phyloP scores from a whole-genome alignment of 2,113 vertebrate genomes.

The Chinchilla lanigera region DNA sequence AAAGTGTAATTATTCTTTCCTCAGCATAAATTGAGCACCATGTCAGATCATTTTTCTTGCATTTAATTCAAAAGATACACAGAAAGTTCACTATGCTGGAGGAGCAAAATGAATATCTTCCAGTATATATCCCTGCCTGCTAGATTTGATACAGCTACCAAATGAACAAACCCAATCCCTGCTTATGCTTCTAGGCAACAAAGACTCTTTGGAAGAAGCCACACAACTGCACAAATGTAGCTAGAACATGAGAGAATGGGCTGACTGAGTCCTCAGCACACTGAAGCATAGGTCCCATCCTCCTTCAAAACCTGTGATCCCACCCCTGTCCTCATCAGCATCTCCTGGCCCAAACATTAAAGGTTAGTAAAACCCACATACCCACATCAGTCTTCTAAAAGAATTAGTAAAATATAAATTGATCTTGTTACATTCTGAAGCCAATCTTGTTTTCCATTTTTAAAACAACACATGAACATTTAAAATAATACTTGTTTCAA shows the following conservation, averaged over 20 bases:
- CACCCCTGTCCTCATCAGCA: background rate
- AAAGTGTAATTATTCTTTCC: conserved; percentile 12
- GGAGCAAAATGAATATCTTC: background rate
- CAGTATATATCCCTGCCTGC: background rate
- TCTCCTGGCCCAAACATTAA: background rate
- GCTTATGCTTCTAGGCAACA: background rate
- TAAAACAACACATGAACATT: conserved; percentile 29
- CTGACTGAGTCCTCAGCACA: background rate
- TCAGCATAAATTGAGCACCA: background rate
- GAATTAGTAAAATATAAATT: conserved; percentile 30
- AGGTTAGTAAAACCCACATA: background rate
- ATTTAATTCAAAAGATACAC: conserved; percentile 41
- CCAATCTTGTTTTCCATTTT: conserved; percentile 4
- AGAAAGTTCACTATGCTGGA: background rate
- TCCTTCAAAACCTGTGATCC: background rate
- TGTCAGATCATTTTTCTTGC: background rate
- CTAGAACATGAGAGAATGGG: background rate
- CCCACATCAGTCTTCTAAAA: background rate
- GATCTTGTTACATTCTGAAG: conserved; percentile 20
- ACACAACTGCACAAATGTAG: background rate
- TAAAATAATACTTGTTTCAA: conserved; percentile 19
- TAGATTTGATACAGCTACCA: background rate
- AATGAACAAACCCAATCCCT: background rate
- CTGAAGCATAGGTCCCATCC: background rate
- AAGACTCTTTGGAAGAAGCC: background rate